A percentile compares a stretch with the other conserved stretches of the same genome.
phyloP scores from a whole-genome alignment of 2,797 vertebrate species.

The Sebastes vulpes region DNA sequence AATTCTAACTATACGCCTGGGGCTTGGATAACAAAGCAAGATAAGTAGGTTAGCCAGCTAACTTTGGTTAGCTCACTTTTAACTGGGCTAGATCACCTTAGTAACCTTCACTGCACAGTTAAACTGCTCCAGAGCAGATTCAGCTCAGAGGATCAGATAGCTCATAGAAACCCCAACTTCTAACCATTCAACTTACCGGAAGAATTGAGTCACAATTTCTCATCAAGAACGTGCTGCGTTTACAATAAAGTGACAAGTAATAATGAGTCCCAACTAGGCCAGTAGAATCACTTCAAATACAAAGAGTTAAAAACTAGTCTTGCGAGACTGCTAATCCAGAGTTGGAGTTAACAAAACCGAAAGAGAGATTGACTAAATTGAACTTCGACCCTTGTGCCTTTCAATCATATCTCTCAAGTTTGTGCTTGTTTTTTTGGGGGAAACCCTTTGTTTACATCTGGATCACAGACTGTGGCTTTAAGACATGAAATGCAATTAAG shows the following conservation, averaged over 20 bases:
- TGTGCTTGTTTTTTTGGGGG: neutral
- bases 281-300: neutral
- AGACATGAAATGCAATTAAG: conserved; percentile 10
- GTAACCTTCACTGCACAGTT: neutral
- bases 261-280: neutral
- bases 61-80: neutral
- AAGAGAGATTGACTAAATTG: neutral
- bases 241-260: neutral
- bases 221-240: neutral
- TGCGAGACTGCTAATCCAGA: neutral
- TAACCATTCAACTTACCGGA: neutral
- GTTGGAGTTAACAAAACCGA: neutral
- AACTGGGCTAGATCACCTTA: neutral
- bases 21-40: neutral
- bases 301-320: neutral
- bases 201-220: neutral
- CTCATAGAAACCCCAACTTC: neutral
- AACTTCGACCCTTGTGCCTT: neutral
- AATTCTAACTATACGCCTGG: neutral
- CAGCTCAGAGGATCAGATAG: neutral
- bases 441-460: neutral
- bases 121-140: neutral
- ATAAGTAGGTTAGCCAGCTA: neutral
- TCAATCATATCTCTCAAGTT: neutral
- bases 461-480: neutral